A percentile compares a stretch with the other conserved stretches of the same genome.
Evolutionary conservation across 2,113 vertebrate genomes (phyloP).

Genomic region (Megaleporinus macrocephalus): DNA sequence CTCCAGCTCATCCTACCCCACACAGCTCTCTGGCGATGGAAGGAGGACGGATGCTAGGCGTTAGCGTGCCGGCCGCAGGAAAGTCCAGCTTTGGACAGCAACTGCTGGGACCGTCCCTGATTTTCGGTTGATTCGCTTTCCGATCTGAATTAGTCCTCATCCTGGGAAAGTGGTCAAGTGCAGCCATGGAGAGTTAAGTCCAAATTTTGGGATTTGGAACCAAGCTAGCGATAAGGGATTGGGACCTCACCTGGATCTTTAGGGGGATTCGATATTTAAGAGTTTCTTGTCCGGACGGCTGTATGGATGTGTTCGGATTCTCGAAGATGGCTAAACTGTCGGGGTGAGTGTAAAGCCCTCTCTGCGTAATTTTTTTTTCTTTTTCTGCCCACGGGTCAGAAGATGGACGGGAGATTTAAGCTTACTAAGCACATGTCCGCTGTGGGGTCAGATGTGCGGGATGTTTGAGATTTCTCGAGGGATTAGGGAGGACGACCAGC

Average conservation of each 20-base stretch:
- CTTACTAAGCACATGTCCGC: background rate
- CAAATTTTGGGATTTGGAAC: conserved; percentile 17
- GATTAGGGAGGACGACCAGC: background rate
- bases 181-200: conserved; percentile 23
- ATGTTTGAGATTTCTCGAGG: conserved; percentile 1
- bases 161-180: conserved; percentile 2
- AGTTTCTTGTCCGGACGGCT: background rate
- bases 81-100: conserved; percentile 29
- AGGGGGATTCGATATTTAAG: background rate
- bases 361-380: background rate
- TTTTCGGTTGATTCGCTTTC: background rate
- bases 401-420: conserved; percentile 2
- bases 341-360: conserved; percentile 65
- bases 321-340: conserved; percentile 76
- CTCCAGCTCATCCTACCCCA: conserved; percentile 18
- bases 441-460: background rate
- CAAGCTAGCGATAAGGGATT: background rate
- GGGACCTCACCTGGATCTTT: conserved; percentile 45
- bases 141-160: background rate
- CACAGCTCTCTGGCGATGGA: conserved; percentile 58
- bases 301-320: conserved; percentile 77
- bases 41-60: conserved; percentile 56
- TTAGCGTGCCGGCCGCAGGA: conserved; percentile 8
- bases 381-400: background rate
- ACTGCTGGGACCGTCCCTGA: background rate